Conservation (phyloP, 2,113 vertebrate genomes). For the Peromyscus polionotus region DNA sequence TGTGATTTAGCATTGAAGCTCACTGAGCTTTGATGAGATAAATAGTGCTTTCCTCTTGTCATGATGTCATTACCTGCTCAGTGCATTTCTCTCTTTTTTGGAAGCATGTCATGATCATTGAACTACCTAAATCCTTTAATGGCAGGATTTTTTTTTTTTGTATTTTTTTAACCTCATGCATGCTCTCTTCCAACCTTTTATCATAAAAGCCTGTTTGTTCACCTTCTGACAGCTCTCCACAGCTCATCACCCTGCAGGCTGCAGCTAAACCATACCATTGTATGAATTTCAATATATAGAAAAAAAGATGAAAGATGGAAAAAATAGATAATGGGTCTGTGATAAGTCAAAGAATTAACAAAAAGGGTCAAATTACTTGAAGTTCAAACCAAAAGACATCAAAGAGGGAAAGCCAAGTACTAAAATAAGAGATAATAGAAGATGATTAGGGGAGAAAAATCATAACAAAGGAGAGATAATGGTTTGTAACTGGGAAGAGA, state of each 20-base stretch:
- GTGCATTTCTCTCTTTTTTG: conserved; percentile 17
- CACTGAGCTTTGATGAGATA: conserved; percentile 75
- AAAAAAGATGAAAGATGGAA: conserved; percentile 82
- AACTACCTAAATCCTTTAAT: conserved; percentile 81
- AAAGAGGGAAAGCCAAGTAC: conserved; percentile 82
- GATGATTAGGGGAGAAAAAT: conserved; percentile 76
- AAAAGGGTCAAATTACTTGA: conserved; percentile 77
- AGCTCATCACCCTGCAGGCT: conserved; percentile 66
- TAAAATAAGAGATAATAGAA: conserved; percentile 83
- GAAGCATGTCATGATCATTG: conserved; percentile 77
- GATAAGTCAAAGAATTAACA: conserved; percentile 79
- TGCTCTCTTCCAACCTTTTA: conserved; percentile 64
- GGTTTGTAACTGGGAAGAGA: conserved; percentile 77
- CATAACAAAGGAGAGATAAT: conserved; percentile 82
- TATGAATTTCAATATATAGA: conserved; percentile 81
- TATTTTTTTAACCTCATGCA: conserved; percentile 74
- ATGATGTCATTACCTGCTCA: conserved; percentile 79
- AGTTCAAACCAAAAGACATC: conserved; percentile 81
- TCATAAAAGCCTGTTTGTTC: conserved; percentile 81
- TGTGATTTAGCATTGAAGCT: conserved; percentile 74
- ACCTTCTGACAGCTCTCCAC: conserved; percentile 72
- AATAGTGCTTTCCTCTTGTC: conserved; percentile 72
- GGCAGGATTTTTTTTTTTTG: conserved; percentile 63
- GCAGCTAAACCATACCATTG: conserved; percentile 77
- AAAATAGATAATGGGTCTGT: conserved; percentile 74